phyloP scores from a whole-genome alignment of 2,797 vertebrate species.

The Babyrousa celebensis region DNA sequence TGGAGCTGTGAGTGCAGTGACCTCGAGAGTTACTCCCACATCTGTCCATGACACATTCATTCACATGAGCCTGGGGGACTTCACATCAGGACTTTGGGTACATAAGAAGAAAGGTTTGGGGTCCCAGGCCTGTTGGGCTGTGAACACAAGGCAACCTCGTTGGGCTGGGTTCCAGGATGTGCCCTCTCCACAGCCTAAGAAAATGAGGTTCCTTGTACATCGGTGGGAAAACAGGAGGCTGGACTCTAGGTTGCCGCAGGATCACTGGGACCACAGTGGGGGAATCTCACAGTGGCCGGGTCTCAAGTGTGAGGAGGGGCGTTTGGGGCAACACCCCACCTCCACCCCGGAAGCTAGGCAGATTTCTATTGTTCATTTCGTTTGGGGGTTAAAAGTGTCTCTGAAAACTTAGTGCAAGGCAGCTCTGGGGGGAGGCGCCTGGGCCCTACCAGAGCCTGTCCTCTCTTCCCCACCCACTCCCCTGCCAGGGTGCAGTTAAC shows the following conservation, averaged over 20 bases:
- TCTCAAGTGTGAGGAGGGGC: background rate
- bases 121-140: background rate
- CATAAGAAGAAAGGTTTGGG: background rate
- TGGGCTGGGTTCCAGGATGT: background rate
- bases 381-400: conserved; percentile 21
- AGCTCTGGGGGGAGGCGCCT: background rate
- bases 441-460: rapidly evolving
- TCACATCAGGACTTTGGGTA: background rate
- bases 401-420: background rate
- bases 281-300: background rate
- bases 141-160: background rate
- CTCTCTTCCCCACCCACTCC: background rate
- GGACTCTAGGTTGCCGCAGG: background rate
- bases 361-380: conserved; percentile 24
- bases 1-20: background rate
- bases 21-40: background rate
- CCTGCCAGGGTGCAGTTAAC: background rate
- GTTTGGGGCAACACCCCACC: background rate
- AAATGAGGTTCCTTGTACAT: background rate
- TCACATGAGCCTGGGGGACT: background rate
- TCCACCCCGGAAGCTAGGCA: background rate
- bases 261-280: background rate
- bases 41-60: background rate
- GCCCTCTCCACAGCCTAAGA: background rate
- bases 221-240: background rate